Percentiles rank a stretch among this genome's conserved stretches.
phyloP scores from a whole-genome alignment of 2,797 vertebrate genomes.

The Cyclopterus lumpus region DNA sequence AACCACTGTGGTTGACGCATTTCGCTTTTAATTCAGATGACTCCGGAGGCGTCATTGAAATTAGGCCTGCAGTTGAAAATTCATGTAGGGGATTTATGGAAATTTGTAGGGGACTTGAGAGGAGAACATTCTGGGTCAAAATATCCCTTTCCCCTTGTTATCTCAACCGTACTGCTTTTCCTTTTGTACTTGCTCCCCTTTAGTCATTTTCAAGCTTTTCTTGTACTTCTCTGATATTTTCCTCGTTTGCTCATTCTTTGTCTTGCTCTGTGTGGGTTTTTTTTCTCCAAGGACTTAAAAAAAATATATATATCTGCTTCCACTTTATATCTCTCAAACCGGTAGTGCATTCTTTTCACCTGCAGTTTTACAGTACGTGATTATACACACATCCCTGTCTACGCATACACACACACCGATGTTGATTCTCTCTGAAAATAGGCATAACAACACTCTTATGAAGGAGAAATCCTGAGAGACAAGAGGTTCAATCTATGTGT shows the following conservation, averaged over 20 bases:
- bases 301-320: constrained; percentile 9
- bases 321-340: constrained; percentile 48
- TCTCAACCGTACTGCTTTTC: background rate
- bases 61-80: background rate
- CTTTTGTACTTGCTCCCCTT: background rate
- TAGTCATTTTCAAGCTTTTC: background rate
- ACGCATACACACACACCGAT: constrained; percentile 9
- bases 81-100: background rate
- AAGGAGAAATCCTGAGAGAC: constrained; percentile 72
- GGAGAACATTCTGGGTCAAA: constrained; percentile 19
- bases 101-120: background rate
- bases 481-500: constrained; percentile 49
- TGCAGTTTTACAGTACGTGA: constrained; percentile 73
- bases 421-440: constrained; percentile 34
- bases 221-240: background rate
- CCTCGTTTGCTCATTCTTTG: constrained; percentile 8
- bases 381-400: constrained; percentile 54
- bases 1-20: background rate
- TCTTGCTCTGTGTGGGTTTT: constrained; percentile 16
- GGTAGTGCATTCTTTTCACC: constrained; percentile 61
- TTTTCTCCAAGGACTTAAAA: background rate
- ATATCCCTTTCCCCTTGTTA: constrained; percentile 3
- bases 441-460: constrained; percentile 32
- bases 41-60: background rate
- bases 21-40: constrained; percentile 1